Base-by-base conservation (phyloP, 2,888 invertebrate species). In the Glyphotaelius pellucidus region DNA sequence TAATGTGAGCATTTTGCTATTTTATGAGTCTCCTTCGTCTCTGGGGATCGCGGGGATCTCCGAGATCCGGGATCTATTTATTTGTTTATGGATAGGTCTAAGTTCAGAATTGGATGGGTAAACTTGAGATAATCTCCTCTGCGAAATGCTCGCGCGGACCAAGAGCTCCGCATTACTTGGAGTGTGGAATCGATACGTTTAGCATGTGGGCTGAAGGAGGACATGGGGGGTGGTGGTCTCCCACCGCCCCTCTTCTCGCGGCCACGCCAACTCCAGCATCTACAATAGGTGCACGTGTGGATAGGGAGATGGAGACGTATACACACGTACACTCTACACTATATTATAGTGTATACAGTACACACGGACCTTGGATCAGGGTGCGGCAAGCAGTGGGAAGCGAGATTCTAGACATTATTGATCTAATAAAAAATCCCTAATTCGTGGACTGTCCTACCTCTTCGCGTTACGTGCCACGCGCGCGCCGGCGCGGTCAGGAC, bases 161-260 rank as follows among this genome's bases (percentile, higher is more conserved):
- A 81, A 32, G 32, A 32, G 31, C 81, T 52, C 52, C 83, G 42
- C 90, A 83, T 83, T 83, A 83, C 32, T 52, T 52, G 47, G 47
- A 90, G 90, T 88, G 81, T 52, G 90, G 83, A 90, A 90, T 90
- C 90, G 90, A 90, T 90, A 90, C 90, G 90, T 90, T 90, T 90
- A 90, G 90, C 90, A 83, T 90, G 90, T 90, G 47, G 83, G 35
- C 67, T 88, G 31, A 30, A 42, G 86, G 67, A 67, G 67, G 67
- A 67, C 25, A 25, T n/a, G 19, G 52, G 19, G 52, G 67, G 67
- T 67, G 67, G 67, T 25, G 67, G 25, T 25, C n/a, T 25, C 25
- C 47, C 30, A 4, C 35, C 42, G 32, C n/a, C 85, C 38, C 86
- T 86, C 86, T 38, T 47, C 86, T 86, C 86, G 86, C 86, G 86